These are phyloP conservation scores for Grantiella picta DNA, from an alignment of 2,113 vertebrate genomes.

Conservation along the genomic window DNA sequence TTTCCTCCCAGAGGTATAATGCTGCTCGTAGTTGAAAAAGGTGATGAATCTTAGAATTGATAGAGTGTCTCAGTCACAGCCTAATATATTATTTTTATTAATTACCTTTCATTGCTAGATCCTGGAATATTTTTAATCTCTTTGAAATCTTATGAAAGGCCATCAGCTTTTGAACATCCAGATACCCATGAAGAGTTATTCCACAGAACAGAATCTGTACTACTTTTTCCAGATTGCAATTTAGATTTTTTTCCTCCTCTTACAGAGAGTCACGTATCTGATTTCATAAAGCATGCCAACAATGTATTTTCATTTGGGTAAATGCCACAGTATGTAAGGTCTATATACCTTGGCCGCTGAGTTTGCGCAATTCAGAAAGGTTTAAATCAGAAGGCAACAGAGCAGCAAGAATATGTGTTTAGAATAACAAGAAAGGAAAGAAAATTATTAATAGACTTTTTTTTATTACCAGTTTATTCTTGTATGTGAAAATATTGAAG, in stretches of 20 bases:
- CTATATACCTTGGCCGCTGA: background rate
- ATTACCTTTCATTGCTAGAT: background rate
- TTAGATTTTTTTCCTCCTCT: background rate
- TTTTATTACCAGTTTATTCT: background rate
- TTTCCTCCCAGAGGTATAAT: background rate
- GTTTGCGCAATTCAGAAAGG: background rate
- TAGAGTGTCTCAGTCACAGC: background rate
- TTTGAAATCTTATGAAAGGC: background rate
- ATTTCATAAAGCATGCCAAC: background rate
- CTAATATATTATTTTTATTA: background rate
- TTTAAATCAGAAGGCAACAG: background rate
- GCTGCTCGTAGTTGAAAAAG: background rate
- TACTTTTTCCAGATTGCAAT: background rate
- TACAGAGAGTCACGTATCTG: background rate
- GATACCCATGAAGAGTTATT: background rate
- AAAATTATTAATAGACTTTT: background rate
- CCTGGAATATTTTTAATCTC: background rate
- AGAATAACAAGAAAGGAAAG: background rate
- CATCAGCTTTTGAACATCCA: background rate
- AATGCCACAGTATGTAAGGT: background rate
- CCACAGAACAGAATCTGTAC: background rate
- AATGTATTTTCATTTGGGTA: background rate
- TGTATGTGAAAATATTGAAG: background rate
- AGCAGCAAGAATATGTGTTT: background rate
- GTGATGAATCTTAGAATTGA: background rate